Percentiles rank a stretch among this genome's conserved stretches.
Conservation (phyloP, 2,888 invertebrate species). For the Choristoneura rosaceana region DNA sequence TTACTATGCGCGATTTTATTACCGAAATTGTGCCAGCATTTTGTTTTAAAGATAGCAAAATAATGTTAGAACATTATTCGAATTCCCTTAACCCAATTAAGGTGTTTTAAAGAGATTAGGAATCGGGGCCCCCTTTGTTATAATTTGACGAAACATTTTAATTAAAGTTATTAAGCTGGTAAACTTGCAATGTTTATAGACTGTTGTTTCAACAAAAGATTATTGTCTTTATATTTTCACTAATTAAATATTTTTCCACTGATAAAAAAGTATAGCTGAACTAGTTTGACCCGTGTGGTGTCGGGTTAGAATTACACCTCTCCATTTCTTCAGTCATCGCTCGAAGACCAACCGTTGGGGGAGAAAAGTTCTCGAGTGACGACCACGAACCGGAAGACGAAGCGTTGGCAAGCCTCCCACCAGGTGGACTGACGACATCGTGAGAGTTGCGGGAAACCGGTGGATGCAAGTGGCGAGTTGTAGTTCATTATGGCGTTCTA, state of each 20-base stretch:
- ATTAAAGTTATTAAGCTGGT: slow-evolving; percentile 21
- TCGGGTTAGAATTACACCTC: too few species aligned
- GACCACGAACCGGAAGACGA: too few species aligned
- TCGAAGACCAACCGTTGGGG: too few species aligned
- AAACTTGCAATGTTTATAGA: slow-evolving; percentile 26
- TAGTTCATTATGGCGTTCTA: too few species aligned
- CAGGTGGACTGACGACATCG: too few species aligned
- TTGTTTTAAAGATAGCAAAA: slow-evolving; percentile 24
- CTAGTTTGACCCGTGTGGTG: too few species aligned
- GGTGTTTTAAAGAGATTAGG: slow-evolving; percentile 25
- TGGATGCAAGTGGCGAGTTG: too few species aligned
- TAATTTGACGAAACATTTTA: slow-evolving; percentile 32
- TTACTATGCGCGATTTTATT: not conserved
- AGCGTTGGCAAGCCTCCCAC: too few species aligned
- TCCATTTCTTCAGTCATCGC: too few species aligned
- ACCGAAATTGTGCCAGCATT: not conserved
- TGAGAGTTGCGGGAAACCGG: too few species aligned
- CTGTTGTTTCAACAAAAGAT: slow-evolving; percentile 17
- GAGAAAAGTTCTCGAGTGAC: too few species aligned
- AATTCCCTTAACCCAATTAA: slow-evolving; percentile 31
- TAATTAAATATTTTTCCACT: slow-evolving; percentile 14
- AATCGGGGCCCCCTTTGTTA: slow-evolving; percentile 24
- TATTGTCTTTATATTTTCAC: slow-evolving; percentile 15
- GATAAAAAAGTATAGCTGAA: too few species aligned
- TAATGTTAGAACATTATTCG: slow-evolving; percentile 14